These are phyloP conservation scores for Nasua narica DNA, from an alignment of 2,797 vertebrate species.

Conservation along the genomic window DNA sequence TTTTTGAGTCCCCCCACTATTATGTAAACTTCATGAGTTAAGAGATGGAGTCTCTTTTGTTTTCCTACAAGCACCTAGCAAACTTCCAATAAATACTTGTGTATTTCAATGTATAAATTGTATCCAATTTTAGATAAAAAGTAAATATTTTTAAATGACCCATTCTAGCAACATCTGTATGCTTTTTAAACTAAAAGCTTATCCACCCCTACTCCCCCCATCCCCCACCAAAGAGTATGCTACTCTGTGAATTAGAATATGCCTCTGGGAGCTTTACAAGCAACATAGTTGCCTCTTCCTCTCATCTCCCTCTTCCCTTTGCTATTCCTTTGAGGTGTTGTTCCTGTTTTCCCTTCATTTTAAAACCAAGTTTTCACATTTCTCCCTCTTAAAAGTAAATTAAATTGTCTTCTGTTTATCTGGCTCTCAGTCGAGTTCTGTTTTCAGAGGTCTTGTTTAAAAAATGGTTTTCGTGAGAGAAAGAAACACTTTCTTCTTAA, in stretches of 20 bases:
- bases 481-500: not conserved
- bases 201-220: fast-evolving
- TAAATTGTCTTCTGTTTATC: not conserved
- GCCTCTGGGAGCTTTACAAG: not conserved
- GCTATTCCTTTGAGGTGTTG: not conserved
- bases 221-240: not conserved
- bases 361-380: not conserved
- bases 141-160: not conserved
- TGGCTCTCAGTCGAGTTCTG: constrained; percentile 10
- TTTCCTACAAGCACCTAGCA: not conserved
- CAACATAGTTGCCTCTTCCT: not conserved
- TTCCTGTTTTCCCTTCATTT: not conserved
- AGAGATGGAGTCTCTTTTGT: not conserved
- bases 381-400: not conserved
- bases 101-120: constrained; percentile 22
- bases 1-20: not conserved
- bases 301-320: not conserved
- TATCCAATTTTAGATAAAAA: not conserved
- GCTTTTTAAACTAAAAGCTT: not conserved
- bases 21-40: not conserved
- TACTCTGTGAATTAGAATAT: not conserved
- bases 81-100: not conserved
- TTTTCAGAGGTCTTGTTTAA: constrained; percentile 4
- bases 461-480: not conserved
- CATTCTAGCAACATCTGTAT: not conserved